These are phyloP conservation scores for Platyrinchus mystaceus DNA, from an alignment of 2,797 vertebrate species.

Conservation along the genomic window DNA sequence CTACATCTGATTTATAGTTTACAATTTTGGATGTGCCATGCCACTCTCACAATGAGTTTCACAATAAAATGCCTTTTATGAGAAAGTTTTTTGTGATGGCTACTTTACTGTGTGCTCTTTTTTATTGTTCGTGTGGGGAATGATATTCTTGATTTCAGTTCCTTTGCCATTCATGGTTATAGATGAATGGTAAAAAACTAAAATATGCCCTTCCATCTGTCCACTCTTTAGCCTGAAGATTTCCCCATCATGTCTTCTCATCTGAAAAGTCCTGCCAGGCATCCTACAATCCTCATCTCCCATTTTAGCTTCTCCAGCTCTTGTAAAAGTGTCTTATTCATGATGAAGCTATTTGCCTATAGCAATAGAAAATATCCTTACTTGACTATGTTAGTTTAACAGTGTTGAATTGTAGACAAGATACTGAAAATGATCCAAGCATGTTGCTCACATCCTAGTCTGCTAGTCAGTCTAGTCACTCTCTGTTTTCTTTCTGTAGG, in stretches of 20 bases:
- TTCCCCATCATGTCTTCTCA: background rate
- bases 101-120: background rate
- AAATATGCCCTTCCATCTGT: background rate
- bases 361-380: background rate
- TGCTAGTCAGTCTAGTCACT: background rate
- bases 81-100: background rate
- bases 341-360: accelerated
- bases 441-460: background rate
- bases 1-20: background rate
- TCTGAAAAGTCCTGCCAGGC: background rate
- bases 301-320: background rate
- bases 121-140: background rate
- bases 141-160: background rate
- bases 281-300: background rate
- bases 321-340: background rate
- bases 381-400: background rate
- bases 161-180: background rate
- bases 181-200: background rate
- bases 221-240: background rate
- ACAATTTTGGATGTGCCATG: background rate
- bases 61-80: background rate
- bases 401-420: background rate
- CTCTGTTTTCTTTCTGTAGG: background rate
- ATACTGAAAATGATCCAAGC: background rate
- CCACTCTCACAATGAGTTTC: background rate